Evolutionary conservation across 2,888 invertebrate species (phyloP).

Genomic region (Tetramorium bicarinatum): DNA sequence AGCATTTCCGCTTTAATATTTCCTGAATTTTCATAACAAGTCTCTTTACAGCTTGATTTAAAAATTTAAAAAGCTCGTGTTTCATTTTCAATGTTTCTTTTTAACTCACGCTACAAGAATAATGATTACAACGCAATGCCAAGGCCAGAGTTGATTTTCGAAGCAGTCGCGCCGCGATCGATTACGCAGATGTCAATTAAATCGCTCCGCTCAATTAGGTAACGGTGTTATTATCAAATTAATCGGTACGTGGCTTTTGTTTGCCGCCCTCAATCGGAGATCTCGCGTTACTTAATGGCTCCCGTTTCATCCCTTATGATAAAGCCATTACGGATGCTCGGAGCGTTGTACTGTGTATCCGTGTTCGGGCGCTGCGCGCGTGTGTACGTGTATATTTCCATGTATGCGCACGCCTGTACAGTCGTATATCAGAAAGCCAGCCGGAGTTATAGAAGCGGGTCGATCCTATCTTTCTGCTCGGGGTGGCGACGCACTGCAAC

Average conservation of each 20-base stretch:
- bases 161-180: conserved; percentile 14
- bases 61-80: too few species aligned
- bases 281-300: conserved; percentile 62
- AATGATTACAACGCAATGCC: not conserved
- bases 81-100: too few species aligned
- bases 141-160: not conserved
- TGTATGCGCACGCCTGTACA: conserved; percentile 35
- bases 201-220: conserved; percentile 52
- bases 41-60: too few species aligned
- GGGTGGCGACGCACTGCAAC: conserved; percentile 77
- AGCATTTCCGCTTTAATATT: too few species aligned
- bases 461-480: conserved; percentile 78
- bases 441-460: conserved; percentile 77
- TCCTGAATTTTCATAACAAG: too few species aligned
- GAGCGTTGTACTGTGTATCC: conserved; percentile 52
- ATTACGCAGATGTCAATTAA: conserved; percentile 53
- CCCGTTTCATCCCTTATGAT: conserved; percentile 68
- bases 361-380: not conserved
- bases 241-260: conserved; percentile 54
- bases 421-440: conserved; percentile 74
- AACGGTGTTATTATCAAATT: conserved; percentile 54
- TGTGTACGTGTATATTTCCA: not conserved
- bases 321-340: conserved; percentile 75
- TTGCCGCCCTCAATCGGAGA: conserved; percentile 58
- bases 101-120: not conserved